Evolutionary conservation across 1,140 invertebrate genomes (phyloP).

Genomic region (Campoletis sonorensis): DNA sequence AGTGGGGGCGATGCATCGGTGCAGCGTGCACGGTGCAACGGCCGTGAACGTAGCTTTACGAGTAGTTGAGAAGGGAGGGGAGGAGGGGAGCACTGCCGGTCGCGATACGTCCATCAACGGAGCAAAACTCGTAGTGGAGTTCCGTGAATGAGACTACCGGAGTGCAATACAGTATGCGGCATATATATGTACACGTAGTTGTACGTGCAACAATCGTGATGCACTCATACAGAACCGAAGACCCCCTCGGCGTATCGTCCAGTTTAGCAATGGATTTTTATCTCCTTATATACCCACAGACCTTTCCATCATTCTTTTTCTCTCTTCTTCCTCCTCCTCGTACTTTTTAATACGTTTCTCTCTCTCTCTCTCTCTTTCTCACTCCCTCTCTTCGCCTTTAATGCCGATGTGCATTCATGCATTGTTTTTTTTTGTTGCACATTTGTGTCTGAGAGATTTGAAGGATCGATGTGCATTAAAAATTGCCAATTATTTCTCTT

Average conservation of each 20-base stretch:
- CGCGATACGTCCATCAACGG: slow-evolving; percentile 45
- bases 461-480: no score
- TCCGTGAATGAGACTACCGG: slow-evolving; percentile 45
- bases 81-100: neutral
- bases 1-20: slow-evolving; percentile 18
- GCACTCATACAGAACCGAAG: neutral
- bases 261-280: neutral
- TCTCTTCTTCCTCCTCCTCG: no score
- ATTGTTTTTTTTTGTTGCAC: no score
- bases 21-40: slow-evolving; percentile 35
- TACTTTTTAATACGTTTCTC: no score
- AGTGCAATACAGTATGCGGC: slow-evolving; percentile 15
- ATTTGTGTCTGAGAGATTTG: no score
- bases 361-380: no score
- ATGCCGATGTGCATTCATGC: no score
- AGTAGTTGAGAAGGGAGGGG: neutral
- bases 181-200: neutral
- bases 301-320: no score
- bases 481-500: no score
- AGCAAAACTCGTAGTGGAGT: slow-evolving; percentile 45
- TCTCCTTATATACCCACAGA: neutral
- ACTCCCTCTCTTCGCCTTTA: no score
- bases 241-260: slow-evolving; percentile 4
- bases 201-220: slow-evolving; percentile 31
- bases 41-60: slow-evolving; percentile 44